A percentile compares a stretch with the other conserved stretches of the same genome.
Conservation (phyloP, 2,888 invertebrate species). For the Plebejus argus region DNA sequence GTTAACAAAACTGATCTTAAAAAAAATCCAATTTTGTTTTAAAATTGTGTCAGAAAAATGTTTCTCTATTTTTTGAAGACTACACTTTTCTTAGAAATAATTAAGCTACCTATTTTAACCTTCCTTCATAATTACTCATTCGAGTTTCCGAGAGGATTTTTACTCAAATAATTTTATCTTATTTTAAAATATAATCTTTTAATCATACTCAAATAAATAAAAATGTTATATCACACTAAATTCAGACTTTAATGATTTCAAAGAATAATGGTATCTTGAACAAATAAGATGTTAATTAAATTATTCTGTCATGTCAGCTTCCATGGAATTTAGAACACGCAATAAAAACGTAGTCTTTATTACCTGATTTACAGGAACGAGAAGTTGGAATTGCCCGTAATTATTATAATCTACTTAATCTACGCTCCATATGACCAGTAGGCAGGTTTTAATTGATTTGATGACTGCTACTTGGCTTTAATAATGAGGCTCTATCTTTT, state of each 20-base stretch:
- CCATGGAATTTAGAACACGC: background rate
- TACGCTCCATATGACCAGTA: background rate
- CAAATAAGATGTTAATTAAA: slow-evolving; percentile 15
- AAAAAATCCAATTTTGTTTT: too few species aligned
- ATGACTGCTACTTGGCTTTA: background rate
- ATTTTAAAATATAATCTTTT: too few species aligned
- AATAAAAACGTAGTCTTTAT: slow-evolving; percentile 7
- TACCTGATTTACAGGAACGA: slow-evolving; percentile 9
- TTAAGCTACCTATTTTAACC: too few species aligned
- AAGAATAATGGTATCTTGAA: background rate
- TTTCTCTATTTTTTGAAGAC: too few species aligned
- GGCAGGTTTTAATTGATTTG: slow-evolving; percentile 8
- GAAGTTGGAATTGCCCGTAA: slow-evolving; percentile 4
- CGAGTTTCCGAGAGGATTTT: too few species aligned
- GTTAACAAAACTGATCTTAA: too few species aligned
- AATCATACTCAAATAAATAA: too few species aligned
- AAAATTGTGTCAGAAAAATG: too few species aligned
- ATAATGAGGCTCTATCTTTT: background rate
- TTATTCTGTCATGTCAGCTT: background rate
- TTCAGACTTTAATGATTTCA: background rate
- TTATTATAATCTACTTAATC: background rate
- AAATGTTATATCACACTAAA: background rate
- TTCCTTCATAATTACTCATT: too few species aligned
- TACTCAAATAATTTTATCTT: too few species aligned
- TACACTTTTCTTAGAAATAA: too few species aligned